Conservation (phyloP, 2,888 invertebrate species). For the Ochlodes sylvanus region DNA sequence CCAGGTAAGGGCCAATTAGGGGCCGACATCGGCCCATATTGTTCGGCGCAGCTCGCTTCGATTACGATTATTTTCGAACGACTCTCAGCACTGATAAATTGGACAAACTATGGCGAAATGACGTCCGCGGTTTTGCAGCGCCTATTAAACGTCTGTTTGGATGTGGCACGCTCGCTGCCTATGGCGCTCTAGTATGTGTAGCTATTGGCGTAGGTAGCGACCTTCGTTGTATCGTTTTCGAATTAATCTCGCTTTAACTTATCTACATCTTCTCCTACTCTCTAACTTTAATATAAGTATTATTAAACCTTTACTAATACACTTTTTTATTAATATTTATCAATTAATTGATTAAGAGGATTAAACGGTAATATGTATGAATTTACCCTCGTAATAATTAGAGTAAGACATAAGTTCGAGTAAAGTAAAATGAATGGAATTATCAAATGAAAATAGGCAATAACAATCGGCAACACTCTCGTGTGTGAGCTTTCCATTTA, state of each 20-base stretch:
- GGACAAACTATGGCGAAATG: constrained; percentile 82
- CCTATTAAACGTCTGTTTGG: constrained; percentile 72
- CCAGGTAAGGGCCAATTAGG: constrained; percentile 85
- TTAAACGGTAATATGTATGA: too few relatives aligned
- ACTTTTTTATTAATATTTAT: too few relatives aligned
- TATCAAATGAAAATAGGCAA: constrained; percentile 21
- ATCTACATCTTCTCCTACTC: too few relatives aligned
- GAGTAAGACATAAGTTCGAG: background rate
- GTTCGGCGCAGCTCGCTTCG: constrained; percentile 75
- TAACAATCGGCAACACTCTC: constrained; percentile 35
- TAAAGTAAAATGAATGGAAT: constrained; percentile 16
- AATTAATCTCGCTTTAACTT: too few relatives aligned
- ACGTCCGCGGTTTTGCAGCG: constrained; percentile 73
- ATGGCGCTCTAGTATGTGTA: background rate
- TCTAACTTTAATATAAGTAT: too few relatives aligned
- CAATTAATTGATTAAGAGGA: too few relatives aligned
- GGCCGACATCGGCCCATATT: constrained; percentile 80
- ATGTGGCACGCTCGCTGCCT: constrained; percentile 52
- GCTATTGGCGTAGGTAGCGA: background rate
- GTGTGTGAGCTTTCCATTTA: constrained; percentile 35
- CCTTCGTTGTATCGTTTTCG: background rate
- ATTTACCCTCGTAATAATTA: too few relatives aligned
- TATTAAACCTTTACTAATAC: too few relatives aligned
- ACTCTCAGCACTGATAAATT: constrained; percentile 81
- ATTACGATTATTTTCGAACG: constrained; percentile 83